Conservation (phyloP, 2,888 invertebrate genomes). For the Hirtodrosophila cameraria region DNA sequence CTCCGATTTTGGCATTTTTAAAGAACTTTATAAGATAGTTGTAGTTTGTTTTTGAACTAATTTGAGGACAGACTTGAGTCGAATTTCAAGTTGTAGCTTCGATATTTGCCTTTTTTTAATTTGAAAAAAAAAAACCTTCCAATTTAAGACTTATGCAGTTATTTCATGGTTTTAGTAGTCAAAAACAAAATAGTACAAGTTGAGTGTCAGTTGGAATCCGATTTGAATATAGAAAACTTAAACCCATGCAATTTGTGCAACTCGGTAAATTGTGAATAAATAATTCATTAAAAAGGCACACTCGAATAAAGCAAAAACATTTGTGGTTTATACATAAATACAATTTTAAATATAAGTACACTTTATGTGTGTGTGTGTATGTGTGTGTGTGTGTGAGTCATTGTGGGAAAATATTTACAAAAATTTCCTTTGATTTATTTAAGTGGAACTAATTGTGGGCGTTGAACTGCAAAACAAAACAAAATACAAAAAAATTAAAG, state of each 20-base stretch:
- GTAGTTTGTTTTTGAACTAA: too few species aligned
- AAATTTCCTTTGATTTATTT: constrained; percentile 77
- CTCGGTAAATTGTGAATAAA: constrained; percentile 58
- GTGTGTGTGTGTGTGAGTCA: constrained; percentile 6
- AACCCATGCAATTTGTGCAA: constrained; percentile 43
- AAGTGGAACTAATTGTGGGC: constrained; percentile 79
- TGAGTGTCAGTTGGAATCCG: neutral
- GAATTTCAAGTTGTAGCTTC: too few species aligned
- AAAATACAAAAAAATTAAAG: neutral
- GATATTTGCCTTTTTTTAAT: too few species aligned
- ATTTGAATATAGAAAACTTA: constrained; percentile 30
- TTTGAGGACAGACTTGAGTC: too few species aligned
- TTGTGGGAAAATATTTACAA: constrained; percentile 65
- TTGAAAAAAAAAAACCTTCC: too few species aligned
- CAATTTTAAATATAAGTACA: constrained; percentile 32
- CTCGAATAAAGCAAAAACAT: constrained; percentile 48
- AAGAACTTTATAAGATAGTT: too few species aligned
- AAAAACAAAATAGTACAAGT: neutral
- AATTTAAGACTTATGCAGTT: too few species aligned
- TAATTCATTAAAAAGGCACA: constrained; percentile 57
- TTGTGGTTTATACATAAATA: constrained; percentile 52
- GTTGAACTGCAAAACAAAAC: constrained; percentile 68
- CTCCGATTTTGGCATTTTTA: too few species aligned
- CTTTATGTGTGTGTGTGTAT: constrained; percentile 4
- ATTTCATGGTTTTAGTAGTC: too few species aligned